Evolutionary conservation across 2,797 vertebrate genomes (phyloP).

Genomic region (Setipinna tenuifilis): DNA sequence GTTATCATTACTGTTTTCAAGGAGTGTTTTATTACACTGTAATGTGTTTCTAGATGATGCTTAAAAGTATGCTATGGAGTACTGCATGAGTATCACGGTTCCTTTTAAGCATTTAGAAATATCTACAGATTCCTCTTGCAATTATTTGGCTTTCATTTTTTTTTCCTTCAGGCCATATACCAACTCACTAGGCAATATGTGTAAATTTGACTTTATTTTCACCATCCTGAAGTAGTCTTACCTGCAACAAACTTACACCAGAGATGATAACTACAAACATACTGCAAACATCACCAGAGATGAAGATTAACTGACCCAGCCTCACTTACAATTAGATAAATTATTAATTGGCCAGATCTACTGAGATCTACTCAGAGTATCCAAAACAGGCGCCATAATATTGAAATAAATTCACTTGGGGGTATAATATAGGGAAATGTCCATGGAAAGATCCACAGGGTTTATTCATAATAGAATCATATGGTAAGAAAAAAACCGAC

Average conservation of each 20-base stretch:
- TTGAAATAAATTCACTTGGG: neutral
- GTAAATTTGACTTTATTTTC: no score
- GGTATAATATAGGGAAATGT: neutral
- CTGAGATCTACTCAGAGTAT: no score
- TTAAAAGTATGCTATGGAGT: no score
- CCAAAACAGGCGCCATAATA: no score
- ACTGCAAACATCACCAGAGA: no score
- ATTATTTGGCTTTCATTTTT: neutral
- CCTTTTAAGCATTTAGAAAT: neutral
- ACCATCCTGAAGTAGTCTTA: no score
- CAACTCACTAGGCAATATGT: no score
- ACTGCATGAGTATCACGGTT: neutral
- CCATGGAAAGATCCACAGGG: neutral
- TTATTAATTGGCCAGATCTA: no score
- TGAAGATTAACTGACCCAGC: no score
- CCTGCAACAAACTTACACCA: no score
- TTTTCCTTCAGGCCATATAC: neutral
- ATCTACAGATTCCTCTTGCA: neutral
- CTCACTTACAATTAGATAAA: no score
- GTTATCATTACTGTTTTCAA: neutral
- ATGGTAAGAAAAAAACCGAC: neutral
- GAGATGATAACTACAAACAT: no score
- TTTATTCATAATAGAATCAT: neutral
- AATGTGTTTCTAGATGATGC: neutral
- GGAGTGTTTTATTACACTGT: neutral